Conservation (phyloP, 2,797 vertebrate genomes). For the Hypotaenidia okinawae region DNA sequence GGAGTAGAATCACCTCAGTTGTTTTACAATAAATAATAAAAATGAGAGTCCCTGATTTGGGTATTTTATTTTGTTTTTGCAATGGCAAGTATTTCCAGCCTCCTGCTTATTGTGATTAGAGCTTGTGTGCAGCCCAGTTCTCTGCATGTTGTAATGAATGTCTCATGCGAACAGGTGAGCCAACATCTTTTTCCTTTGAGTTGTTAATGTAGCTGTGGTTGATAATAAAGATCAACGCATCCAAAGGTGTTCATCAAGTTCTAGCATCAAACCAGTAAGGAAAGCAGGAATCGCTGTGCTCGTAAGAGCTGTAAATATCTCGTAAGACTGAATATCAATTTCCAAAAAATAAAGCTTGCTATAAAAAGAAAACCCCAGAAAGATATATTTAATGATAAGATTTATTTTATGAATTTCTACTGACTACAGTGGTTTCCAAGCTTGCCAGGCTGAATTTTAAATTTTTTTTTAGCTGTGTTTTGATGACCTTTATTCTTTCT, state of each 20-base stretch:
- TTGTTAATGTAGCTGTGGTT: background rate
- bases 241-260: background rate
- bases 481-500: conserved; percentile 35
- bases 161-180: background rate
- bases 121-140: background rate
- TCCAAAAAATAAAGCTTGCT: conserved; percentile 32
- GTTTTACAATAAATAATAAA: background rate
- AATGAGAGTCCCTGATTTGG: background rate
- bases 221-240: background rate
- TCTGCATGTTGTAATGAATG: background rate
- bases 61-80: background rate
- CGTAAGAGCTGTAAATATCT: conserved; percentile 43
- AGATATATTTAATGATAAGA: background rate
- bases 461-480: background rate
- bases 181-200: background rate
- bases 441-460: background rate
- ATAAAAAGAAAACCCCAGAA: conserved; percentile 17
- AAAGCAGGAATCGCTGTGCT: background rate
- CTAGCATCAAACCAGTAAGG: background rate
- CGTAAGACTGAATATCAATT: conserved; percentile 14
- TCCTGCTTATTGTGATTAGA: background rate
- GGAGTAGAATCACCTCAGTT: background rate
- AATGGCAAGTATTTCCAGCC: background rate
- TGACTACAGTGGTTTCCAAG: conserved; percentile 7
- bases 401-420: conserved; percentile 36